These are phyloP conservation scores for Pseudococcus jackbeardsleyi DNA, from an alignment of 2,888 invertebrate species.

Conservation along the genomic window DNA sequence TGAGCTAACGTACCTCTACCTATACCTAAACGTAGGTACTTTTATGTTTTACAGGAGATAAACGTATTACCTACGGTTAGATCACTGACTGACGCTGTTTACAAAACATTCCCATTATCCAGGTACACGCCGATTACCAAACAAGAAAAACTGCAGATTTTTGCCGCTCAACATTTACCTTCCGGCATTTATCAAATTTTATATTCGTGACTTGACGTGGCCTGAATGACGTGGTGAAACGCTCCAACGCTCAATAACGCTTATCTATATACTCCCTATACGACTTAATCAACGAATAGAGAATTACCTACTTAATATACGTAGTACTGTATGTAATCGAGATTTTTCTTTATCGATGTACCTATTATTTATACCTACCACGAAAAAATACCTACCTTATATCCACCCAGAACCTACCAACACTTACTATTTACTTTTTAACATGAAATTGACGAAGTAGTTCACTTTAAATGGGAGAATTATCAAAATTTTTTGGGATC, in stretches of 20 bases:
- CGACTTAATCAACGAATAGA: too few species aligned
- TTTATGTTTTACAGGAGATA: slow-evolving; percentile 74
- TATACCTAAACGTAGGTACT: background rate
- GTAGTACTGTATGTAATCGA: background rate
- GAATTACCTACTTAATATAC: background rate
- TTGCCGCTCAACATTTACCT: slow-evolving; percentile 85
- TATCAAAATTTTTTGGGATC: too few species aligned
- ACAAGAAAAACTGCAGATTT: slow-evolving; percentile 82
- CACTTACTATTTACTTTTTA: too few species aligned
- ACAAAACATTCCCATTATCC: slow-evolving; percentile 85
- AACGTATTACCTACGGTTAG: slow-evolving; percentile 83
- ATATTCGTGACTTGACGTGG: slow-evolving; percentile 71
- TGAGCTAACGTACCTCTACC: background rate
- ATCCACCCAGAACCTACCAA: too few species aligned
- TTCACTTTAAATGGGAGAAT: too few species aligned
- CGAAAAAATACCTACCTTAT: background rate
- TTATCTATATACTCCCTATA: too few species aligned
- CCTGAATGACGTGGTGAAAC: background rate
- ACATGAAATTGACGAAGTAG: too few species aligned
- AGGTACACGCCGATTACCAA: slow-evolving; percentile 88
- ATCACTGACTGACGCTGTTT: slow-evolving; percentile 82
- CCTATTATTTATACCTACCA: background rate
- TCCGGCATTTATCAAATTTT: slow-evolving; percentile 85
- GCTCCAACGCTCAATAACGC: background rate
- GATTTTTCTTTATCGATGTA: background rate